Base-by-base conservation (phyloP, 2,113 vertebrate genomes). In the Nibea albiflora region DNA sequence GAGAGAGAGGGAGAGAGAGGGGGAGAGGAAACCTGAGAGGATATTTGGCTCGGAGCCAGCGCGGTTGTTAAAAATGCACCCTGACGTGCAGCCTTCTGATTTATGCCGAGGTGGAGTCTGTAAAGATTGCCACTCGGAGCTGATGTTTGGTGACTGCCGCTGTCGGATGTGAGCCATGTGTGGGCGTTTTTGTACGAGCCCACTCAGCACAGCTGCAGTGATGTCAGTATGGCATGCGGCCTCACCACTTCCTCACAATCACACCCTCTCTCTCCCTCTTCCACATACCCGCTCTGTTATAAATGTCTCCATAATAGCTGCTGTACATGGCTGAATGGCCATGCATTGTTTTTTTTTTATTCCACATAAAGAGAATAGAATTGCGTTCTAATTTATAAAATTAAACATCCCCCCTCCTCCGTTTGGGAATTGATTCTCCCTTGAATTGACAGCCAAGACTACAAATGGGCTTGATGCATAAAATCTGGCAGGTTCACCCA, bases 191-290 rank as follows among this genome's bases (percentile, higher is more conserved):
- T 78, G 83, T 80, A 70, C 39, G 81, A 90, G 87, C 86, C 84
- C 88, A 80, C 87, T 85, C 78, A 65, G 85, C 80, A 85, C 91
- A 90, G 90, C 91, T 92, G 90, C 61, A 39, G 76, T 86, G 89
- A 90, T 92, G 86, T 91, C 91, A 91, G 72, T 85, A 73, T 15
- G 78, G 73, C 68, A 74, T 76, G 74, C 54, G 49, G 68, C 85
- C 85, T 74, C 84, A 80, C 64, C 0, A 2, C 49, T 69, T 71
- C 54, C 47, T 35, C 47, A 46, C 63, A 22, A 58, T 26, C 65
- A 53, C 3, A 3, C 67, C 10, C 67, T 10, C 15, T 14, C 52
- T 24, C n/a, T 53, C 22, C 42, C 17, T 50, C 20, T 73, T 47
- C 52, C 50, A 68, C 67, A 46, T 24, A 24, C 50, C 63, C 16